phyloP scores from a whole-genome alignment of 2,797 vertebrate genomes.

The Petrocephalus sullivani region DNA sequence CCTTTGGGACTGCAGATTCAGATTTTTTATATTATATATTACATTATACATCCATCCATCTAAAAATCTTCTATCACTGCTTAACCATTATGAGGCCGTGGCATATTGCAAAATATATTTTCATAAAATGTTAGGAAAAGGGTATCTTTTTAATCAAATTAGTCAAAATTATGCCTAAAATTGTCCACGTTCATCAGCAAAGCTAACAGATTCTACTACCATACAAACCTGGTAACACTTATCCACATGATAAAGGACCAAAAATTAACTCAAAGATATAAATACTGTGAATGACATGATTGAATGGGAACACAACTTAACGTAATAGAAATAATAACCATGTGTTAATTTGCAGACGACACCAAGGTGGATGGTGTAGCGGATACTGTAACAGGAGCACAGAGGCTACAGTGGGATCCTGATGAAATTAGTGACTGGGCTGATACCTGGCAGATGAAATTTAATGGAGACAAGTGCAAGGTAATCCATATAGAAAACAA shows the following conservation, averaged over 20 bases:
- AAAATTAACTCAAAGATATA: background rate
- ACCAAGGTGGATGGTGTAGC: too few relatives aligned
- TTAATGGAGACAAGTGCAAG: too few relatives aligned
- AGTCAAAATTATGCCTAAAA: background rate
- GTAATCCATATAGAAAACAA: too few relatives aligned
- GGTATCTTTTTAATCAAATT: background rate
- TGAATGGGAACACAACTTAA: background rate
- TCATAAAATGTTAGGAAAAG: background rate
- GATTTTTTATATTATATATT: background rate
- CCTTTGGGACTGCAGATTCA: background rate
- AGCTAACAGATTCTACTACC: background rate
- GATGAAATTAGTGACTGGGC: too few relatives aligned
- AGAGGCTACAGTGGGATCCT: too few relatives aligned
- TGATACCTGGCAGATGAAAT: too few relatives aligned
- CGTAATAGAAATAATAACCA: background rate
- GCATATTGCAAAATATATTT: background rate
- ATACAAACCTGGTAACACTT: background rate
- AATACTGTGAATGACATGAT: background rate
- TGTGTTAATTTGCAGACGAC: too few relatives aligned
- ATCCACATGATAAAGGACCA: background rate
- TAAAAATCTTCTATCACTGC: background rate
- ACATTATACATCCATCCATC: background rate
- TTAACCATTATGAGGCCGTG: background rate
- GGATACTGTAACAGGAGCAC: too few relatives aligned
- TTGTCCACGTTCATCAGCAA: background rate